These are phyloP conservation scores for Tillus elongatus DNA, from an alignment of 2,888 invertebrate species.

Conservation along the genomic window DNA sequence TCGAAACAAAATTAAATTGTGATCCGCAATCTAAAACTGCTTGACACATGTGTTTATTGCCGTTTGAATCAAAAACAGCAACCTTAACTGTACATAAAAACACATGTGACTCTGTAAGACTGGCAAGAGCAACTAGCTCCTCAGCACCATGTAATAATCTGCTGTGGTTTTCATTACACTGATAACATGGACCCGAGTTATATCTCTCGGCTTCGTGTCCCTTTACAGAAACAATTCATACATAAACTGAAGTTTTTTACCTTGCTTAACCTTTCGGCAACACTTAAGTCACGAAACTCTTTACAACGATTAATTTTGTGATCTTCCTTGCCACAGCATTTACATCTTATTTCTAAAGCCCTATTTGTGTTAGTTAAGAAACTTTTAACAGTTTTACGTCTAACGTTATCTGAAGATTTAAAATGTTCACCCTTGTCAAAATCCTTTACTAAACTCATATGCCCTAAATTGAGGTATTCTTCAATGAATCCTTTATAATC, in stretches of 20 bases:
- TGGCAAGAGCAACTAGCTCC: too few relatives aligned
- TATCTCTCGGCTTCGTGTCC: conserved; percentile 14
- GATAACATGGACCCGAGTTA: conserved; percentile 12
- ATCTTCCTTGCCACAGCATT: conserved; percentile 4
- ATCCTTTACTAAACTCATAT: not conserved
- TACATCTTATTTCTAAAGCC: conserved; percentile 1
- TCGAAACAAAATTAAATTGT: conserved; percentile 5
- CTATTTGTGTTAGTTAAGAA: conserved; percentile 1
- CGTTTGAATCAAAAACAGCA: not conserved
- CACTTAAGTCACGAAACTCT: conserved; percentile 5
- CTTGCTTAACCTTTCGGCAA: conserved; percentile 9
- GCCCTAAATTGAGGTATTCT: too few relatives aligned
- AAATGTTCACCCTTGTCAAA: not conserved
- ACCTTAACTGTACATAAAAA: not conserved
- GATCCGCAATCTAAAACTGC: conserved; percentile 4
- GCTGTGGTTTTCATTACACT: conserved; percentile 15
- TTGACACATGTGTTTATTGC: not conserved
- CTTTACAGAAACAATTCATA: conserved; percentile 15
- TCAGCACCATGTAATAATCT: conserved; percentile 14
- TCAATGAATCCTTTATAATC: too few relatives aligned
- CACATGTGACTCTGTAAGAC: too few relatives aligned
- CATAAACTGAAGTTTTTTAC: conserved; percentile 15
- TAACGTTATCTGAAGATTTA: not conserved
- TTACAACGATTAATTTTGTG: conserved; percentile 9
- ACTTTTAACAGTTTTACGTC: not conserved